Percentiles rank a stretch among this genome's conserved stretches.
phyloP scores from a whole-genome alignment of 2,113 vertebrate species.

The Scytalopus superciliaris region DNA sequence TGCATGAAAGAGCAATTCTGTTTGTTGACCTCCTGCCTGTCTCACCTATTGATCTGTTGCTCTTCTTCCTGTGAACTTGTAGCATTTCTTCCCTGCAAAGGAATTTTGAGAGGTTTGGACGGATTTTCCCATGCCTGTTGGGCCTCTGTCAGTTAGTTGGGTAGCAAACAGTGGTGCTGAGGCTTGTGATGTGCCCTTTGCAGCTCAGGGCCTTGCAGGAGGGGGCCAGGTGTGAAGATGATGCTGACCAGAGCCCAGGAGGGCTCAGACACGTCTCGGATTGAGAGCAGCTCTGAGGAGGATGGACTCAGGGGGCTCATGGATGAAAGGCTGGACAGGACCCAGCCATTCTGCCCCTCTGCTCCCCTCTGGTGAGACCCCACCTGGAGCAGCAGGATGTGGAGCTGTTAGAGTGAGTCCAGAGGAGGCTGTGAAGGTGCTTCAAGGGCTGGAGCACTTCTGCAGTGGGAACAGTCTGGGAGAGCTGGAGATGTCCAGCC shows the following conservation, averaged over 20 bases:
- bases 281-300: not conserved
- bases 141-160: not conserved
- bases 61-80: not conserved
- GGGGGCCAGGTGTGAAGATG: not conserved
- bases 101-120: not conserved
- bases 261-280: accelerated
- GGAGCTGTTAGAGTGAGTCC: not conserved
- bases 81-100: not conserved
- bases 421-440: not conserved
- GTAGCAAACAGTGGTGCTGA: not conserved
- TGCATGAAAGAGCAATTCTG: not conserved
- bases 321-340: not conserved
- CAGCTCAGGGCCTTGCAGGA: not conserved
- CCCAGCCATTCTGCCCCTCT: not conserved
- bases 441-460: not conserved
- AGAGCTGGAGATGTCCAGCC: not conserved
- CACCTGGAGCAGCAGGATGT: not conserved
- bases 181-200: not conserved
- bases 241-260: not conserved
- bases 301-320: not conserved
- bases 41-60: not conserved
- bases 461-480: not conserved
- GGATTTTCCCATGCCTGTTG: not conserved
- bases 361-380: not conserved
- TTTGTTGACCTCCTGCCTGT: not conserved